Evolutionary conservation across 1,140 invertebrate genomes (phyloP).

Genomic region (Tetramorium parvispinum): DNA sequence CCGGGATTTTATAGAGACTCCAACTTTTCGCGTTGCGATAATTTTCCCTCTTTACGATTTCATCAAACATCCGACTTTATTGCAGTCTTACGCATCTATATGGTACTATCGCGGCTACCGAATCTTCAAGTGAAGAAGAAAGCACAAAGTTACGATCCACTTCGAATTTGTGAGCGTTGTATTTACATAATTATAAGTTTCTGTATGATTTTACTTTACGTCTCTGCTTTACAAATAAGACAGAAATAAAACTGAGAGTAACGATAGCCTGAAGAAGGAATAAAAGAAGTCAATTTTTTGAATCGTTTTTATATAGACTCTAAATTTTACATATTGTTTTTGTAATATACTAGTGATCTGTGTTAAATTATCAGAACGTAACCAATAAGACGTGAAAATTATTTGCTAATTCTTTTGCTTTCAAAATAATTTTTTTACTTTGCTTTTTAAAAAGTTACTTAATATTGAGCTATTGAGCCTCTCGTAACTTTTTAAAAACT

Average conservation of each 20-base stretch:
- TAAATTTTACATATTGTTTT: background rate
- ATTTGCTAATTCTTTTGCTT: too few species aligned
- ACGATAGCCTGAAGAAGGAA: background rate
- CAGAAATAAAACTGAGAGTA: background rate
- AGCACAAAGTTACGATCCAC: background rate
- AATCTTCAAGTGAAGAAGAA: constrained; percentile 14
- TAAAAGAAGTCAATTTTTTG: background rate
- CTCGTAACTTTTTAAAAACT: too few species aligned
- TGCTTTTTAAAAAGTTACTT: too few species aligned
- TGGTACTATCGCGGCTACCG: background rate
- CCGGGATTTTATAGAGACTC: constrained; percentile 21
- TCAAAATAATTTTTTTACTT: too few species aligned
- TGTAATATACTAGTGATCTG: background rate
- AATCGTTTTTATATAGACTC: background rate
- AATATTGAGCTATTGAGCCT: too few species aligned
- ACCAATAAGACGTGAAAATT: too few species aligned
- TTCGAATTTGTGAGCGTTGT: background rate
- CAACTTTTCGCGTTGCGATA: constrained; percentile 32
- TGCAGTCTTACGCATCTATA: background rate
- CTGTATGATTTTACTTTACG: background rate
- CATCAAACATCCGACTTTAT: constrained; percentile 22
- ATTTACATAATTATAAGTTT: constrained; percentile 18
- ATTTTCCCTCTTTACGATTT: constrained; percentile 40
- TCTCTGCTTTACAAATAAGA: constrained; percentile 1
- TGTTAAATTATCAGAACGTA: too few species aligned